phyloP scores from a whole-genome alignment of 2,888 invertebrate species.

The Eremobia ochroleuca region DNA sequence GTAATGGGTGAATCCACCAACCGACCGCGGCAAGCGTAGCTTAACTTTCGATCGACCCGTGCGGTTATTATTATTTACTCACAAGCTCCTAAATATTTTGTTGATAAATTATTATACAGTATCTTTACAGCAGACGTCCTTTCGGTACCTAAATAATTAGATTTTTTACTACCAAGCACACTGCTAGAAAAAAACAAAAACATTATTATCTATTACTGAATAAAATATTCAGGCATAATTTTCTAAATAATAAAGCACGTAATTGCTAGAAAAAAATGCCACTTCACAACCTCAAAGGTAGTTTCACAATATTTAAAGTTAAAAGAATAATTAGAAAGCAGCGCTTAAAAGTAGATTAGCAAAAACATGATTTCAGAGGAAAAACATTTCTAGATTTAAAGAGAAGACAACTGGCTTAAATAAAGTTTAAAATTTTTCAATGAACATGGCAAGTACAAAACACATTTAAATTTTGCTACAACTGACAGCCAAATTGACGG shows the following conservation, averaged over 20 bases:
- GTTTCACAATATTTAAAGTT: slow-evolving; percentile 21
- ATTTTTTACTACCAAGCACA: neutral
- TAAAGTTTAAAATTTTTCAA: neutral
- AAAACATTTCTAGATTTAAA: slow-evolving; percentile 34
- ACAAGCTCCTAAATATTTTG: neutral
- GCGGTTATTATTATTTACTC: neutral
- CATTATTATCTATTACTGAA: neutral
- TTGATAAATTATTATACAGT: neutral
- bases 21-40: neutral
- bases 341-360: slow-evolving; percentile 37
- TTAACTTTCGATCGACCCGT: neutral
- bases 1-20: neutral
- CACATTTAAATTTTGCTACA: no score
- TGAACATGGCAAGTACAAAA: neutral
- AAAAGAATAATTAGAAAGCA: slow-evolving; percentile 29
- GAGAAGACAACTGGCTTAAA: slow-evolving; percentile 22
- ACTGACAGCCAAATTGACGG: no score
- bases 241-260: slow-evolving; percentile 40
- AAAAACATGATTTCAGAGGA: slow-evolving; percentile 16
- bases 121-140: neutral
- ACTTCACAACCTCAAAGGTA: neutral
- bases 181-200: neutral
- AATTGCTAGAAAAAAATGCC: slow-evolving; percentile 4
- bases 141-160: no score
- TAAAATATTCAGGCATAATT: slow-evolving; percentile 7